These are phyloP conservation scores for Heterodera carotae DNA, from an alignment of 1,140 invertebrate genomes.

Conservation along the genomic window DNA sequence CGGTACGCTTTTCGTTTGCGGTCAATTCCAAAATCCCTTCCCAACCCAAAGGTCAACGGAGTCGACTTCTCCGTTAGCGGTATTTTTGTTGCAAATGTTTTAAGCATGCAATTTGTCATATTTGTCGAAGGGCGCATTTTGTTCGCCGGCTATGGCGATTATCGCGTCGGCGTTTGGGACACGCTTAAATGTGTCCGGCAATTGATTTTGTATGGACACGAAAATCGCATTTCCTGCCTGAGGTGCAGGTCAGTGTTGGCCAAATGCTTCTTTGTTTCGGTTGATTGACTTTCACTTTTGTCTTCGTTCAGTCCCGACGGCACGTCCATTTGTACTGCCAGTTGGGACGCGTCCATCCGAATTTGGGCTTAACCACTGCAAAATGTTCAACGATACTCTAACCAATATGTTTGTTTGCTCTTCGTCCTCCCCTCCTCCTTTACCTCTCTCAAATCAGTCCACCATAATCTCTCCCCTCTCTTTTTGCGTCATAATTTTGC, in stretches of 20 bases:
- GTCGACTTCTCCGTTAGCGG: slow-evolving; percentile 96
- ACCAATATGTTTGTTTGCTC: background rate
- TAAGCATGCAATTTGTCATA: background rate
- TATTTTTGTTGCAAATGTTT: slow-evolving; percentile 66
- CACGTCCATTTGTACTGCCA: slow-evolving; percentile 91
- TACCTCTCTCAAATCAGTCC: background rate
- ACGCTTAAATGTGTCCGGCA: slow-evolving; percentile 88
- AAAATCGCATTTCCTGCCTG: slow-evolving; percentile 92
- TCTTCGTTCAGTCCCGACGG: slow-evolving; percentile 89
- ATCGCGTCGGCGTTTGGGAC: slow-evolving; percentile 98
- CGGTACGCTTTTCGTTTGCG: slow-evolving; percentile 13
- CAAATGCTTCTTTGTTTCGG: background rate
- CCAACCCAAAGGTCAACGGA: slow-evolving; percentile 75
- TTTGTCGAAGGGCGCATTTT: slow-evolving; percentile 77
- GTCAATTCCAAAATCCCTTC: background rate
- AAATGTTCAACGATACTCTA: background rate
- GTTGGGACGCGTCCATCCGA: slow-evolving; percentile 77
- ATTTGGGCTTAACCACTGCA: background rate
- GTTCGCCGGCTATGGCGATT: slow-evolving; percentile 98
- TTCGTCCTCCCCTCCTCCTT: background rate
- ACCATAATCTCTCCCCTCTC: no score
- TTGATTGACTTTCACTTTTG: background rate
- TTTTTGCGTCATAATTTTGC: no score
- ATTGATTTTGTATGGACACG: slow-evolving; percentile 91
- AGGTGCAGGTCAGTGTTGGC: slow-evolving; percentile 66